Evolutionary conservation across 2,797 vertebrate species (phyloP).

Genomic region (Cynopterus sphinx): DNA sequence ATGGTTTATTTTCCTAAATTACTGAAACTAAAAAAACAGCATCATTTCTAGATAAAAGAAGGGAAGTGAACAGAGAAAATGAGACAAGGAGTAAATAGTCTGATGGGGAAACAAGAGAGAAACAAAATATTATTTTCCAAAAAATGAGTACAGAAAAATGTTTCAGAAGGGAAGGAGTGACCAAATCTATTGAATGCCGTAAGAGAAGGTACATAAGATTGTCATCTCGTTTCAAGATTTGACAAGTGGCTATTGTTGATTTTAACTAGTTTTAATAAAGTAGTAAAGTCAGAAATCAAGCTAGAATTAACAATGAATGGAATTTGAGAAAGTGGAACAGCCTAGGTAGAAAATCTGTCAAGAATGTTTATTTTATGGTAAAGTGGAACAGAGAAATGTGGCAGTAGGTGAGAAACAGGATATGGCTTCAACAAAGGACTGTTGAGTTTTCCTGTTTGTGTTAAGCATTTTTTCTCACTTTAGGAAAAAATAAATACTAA

Average conservation of each 20-base stretch:
- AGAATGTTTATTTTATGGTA: not conserved
- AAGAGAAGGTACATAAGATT: not conserved
- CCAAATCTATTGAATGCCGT: not conserved
- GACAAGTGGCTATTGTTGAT: not conserved
- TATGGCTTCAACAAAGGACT: no score
- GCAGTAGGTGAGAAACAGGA: rapidly evolving
- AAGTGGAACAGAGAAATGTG: not conserved
- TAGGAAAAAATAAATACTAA: not conserved
- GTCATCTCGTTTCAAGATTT: not conserved
- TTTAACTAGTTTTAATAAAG: not conserved
- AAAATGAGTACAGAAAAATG: not conserved
- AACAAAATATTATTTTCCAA: not conserved
- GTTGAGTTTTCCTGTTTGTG: not conserved
- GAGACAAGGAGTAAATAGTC: not conserved
- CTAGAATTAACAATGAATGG: not conserved
- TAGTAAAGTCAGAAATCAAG: not conserved
- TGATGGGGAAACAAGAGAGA: not conserved
- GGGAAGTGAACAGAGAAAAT: not conserved
- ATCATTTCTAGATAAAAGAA: not conserved
- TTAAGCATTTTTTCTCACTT: not conserved
- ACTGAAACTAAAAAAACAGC: not conserved
- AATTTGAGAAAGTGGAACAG: not conserved
- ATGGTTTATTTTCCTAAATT: not conserved
- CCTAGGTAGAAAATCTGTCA: not conserved
- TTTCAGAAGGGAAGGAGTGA: not conserved